Percentiles rank a stretch among this genome's conserved stretches.
Conservation (phyloP, 2,888 invertebrate species). For the Andrena dorsata region DNA sequence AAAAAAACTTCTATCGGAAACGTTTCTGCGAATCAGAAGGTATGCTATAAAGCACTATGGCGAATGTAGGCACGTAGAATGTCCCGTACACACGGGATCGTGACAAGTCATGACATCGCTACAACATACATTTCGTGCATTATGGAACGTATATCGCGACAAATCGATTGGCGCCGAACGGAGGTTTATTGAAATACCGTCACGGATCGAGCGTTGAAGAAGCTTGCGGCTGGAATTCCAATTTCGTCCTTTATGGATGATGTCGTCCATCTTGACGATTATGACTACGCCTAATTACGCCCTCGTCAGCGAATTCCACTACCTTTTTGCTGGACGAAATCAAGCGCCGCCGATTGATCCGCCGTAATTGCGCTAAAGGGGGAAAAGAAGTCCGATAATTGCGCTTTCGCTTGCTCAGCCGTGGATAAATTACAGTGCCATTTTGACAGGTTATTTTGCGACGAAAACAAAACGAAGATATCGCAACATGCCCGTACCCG, state of each 20-base stretch:
- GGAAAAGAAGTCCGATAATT: constrained; percentile 17
- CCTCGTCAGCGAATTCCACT: constrained; percentile 53
- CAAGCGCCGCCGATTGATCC: constrained; percentile 24
- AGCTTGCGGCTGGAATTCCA: constrained; percentile 79
- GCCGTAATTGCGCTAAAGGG: constrained; percentile 21
- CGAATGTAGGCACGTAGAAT: no score
- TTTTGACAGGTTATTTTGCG: background rate
- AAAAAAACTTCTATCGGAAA: no score
- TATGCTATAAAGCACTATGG: no score
- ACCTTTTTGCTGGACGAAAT: constrained; percentile 28
- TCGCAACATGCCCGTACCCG: background rate
- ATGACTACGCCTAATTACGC: constrained; percentile 75
- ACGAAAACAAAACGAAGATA: background rate
- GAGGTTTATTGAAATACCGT: constrained; percentile 82
- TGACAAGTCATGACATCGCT: no score
- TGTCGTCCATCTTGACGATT: constrained; percentile 71
- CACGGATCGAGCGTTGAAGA: constrained; percentile 79
- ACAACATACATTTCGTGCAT: background rate
- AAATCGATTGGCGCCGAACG: constrained; percentile 57
- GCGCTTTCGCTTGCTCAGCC: background rate
- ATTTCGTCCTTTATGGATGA: constrained; percentile 76
- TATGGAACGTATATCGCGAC: constrained; percentile 29
- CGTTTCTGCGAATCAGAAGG: no score
- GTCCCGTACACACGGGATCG: no score
- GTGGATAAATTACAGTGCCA: background rate